phyloP scores from a whole-genome alignment of 2,113 vertebrate species.

The Leuciscus idus region DNA sequence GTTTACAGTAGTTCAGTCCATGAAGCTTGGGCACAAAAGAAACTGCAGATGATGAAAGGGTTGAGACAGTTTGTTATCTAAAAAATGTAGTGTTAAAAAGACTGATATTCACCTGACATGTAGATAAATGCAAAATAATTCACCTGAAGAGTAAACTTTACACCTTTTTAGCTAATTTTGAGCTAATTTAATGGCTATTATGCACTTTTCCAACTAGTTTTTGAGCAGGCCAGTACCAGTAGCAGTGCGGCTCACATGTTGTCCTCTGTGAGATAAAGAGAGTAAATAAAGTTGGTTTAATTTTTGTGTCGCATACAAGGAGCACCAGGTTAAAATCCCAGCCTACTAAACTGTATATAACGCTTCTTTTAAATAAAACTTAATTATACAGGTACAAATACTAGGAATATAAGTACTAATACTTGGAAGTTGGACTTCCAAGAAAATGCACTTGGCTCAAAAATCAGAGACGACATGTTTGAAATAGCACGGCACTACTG shows the following conservation, averaged over 20 bases:
- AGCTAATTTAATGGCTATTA: background rate
- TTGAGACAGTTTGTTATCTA: background rate
- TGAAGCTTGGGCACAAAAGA: background rate
- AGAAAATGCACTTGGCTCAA: background rate
- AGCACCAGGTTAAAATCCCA: background rate
- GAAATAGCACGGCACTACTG: background rate
- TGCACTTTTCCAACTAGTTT: background rate
- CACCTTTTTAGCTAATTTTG: background rate
- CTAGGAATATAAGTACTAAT: background rate
- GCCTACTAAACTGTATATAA: background rate
- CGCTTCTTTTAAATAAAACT: background rate
- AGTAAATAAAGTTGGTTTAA: background rate
- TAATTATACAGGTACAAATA: background rate
- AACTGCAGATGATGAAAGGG: background rate
- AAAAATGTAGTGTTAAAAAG: background rate
- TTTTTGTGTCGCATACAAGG: background rate
- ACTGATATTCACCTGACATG: background rate
- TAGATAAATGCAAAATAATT: background rate
- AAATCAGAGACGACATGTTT: background rate
- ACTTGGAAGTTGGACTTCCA: background rate
- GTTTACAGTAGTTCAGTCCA: background rate
- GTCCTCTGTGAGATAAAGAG: background rate
- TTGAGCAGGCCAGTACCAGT: background rate
- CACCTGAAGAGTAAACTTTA: background rate
- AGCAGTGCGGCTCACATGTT: background rate